These are phyloP conservation scores for Lamellibrachia columna DNA, from an alignment of 2,888 invertebrate species.

Conservation along the genomic window DNA sequence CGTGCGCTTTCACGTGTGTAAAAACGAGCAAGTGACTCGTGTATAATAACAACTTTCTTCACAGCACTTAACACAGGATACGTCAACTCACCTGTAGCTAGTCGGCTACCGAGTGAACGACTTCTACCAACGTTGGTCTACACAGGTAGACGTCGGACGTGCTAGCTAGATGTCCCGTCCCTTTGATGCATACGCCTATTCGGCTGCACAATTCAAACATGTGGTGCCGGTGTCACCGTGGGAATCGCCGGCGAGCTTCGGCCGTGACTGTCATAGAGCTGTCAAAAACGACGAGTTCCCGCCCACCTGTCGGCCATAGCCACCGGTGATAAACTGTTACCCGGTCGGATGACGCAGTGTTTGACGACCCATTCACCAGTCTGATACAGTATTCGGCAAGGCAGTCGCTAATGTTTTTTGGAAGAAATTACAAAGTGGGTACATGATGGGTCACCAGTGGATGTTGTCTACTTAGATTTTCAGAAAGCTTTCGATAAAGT, in stretches of 20 bases:
- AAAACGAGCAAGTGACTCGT: not conserved
- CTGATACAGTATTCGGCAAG: not conserved
- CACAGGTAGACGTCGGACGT: not conserved
- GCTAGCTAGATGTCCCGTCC: not conserved
- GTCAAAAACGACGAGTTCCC: not conserved
- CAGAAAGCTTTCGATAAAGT: too few species aligned
- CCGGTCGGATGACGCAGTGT: not conserved
- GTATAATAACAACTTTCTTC: not conserved
- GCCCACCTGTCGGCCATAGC: not conserved
- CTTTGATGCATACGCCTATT: not conserved
- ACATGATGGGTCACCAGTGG: too few species aligned
- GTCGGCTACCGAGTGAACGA: not conserved
- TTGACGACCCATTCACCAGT: not conserved
- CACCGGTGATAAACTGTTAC: not conserved
- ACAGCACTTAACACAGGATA: not conserved
- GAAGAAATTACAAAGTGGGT: too few species aligned
- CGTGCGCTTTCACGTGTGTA: not conserved
- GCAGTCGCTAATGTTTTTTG: not conserved
- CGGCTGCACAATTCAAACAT: slow-evolving; percentile 1
- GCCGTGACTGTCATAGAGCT: not conserved
- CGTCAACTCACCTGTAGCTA: not conserved
- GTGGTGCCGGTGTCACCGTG: not conserved
- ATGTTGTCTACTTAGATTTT: too few species aligned
- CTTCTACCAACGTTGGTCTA: not conserved
- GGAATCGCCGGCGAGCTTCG: not conserved